phyloP scores from a whole-genome alignment of 2,888 invertebrate species.

The Fragum sueziense region DNA sequence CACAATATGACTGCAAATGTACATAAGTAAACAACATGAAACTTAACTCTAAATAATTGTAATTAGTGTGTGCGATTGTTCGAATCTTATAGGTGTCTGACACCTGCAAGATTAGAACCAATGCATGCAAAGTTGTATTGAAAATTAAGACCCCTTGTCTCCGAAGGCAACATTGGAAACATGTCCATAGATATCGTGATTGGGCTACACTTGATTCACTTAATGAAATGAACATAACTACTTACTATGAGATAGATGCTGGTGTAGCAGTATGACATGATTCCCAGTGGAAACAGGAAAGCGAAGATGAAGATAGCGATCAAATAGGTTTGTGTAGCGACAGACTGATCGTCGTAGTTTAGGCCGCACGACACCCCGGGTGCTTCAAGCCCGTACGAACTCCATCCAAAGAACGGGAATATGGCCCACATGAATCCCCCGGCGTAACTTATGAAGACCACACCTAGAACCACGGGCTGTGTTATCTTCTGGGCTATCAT shows the following conservation, averaged over 20 bases:
- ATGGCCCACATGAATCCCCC: slow-evolving; percentile 69
- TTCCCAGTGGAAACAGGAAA: slow-evolving; percentile 65
- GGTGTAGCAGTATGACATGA: slow-evolving; percentile 69
- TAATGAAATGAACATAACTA: neutral
- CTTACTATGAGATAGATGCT: slow-evolving; percentile 72
- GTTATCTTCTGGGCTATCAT: slow-evolving; percentile 61
- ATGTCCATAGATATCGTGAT: neutral
- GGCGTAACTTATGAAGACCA: slow-evolving; percentile 51
- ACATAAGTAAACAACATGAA: no score
- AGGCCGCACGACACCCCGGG: slow-evolving; percentile 68
- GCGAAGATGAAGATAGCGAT: slow-evolving; percentile 69
- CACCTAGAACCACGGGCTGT: slow-evolving; percentile 44
- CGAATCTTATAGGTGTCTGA: no score
- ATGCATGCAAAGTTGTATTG: no score
- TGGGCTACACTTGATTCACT: neutral
- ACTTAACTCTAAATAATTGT: no score
- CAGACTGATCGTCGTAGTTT: slow-evolving; percentile 61
- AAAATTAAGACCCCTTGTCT: no score
- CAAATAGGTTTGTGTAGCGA: slow-evolving; percentile 66
- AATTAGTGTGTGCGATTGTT: no score
- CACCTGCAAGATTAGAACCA: no score
- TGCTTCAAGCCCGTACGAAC: slow-evolving; percentile 69
- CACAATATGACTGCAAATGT: no score
- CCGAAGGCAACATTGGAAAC: no score
- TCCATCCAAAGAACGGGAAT: slow-evolving; percentile 76